Percentiles rank a stretch among this genome's conserved stretches.
Conservation (phyloP, 2,888 invertebrate species). For the Microchrysa polita region DNA sequence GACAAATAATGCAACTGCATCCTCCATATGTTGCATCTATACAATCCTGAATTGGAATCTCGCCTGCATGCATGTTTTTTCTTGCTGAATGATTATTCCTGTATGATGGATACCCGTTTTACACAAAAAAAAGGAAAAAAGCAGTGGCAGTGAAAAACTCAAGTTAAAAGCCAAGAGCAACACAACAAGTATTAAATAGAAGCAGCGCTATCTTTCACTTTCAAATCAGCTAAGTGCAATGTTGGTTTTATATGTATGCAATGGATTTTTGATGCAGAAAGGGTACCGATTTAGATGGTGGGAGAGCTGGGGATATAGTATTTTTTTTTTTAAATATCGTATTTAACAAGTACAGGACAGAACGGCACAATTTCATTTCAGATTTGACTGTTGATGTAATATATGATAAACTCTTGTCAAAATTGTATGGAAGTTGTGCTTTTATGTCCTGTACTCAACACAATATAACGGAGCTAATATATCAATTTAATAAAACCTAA, state of each 20-base stretch:
- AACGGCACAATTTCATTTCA: too few species aligned
- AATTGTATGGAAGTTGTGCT: too few species aligned
- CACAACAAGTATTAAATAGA: not conserved
- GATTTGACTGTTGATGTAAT: too few species aligned
- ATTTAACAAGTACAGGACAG: not conserved
- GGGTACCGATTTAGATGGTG: not conserved
- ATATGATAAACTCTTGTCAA: too few species aligned
- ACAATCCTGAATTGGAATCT: not conserved
- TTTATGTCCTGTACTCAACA: too few species aligned
- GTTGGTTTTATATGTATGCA: not conserved
- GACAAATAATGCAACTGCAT: not conserved
- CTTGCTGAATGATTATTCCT: not conserved
- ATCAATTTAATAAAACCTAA: too few species aligned
- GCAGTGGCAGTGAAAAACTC: not conserved
- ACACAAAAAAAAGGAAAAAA: not conserved
- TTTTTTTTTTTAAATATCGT: not conserved
- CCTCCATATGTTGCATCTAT: not conserved
- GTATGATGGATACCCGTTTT: not conserved
- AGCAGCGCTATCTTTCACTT: not conserved
- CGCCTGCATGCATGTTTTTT: not conserved
- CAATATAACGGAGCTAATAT: too few species aligned
- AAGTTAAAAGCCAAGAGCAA: not conserved
- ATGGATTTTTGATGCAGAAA: not conserved
- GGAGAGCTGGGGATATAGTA: not conserved
- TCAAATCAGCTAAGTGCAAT: slow-evolving; percentile 8